These are phyloP conservation scores for Pentalonia nigronervosa DNA, from an alignment of 1,140 invertebrate species.

Conservation along the genomic window DNA sequence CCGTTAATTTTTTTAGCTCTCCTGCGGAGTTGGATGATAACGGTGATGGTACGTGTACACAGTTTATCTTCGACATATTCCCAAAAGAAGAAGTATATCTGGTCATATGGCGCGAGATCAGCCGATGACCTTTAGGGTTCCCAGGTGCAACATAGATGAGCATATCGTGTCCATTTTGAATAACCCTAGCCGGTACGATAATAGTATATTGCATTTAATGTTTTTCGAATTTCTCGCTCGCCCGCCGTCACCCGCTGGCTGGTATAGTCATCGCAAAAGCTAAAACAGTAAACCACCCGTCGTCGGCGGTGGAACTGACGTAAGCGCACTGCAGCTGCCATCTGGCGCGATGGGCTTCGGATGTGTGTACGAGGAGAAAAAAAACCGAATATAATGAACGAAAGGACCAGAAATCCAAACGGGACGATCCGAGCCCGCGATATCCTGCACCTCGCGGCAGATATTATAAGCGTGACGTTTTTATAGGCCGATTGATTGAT, in stretches of 20 bases:
- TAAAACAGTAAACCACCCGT: slow-evolving; percentile 3
- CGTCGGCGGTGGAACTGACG: background rate
- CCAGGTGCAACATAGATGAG: too few species aligned
- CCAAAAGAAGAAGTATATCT: too few species aligned
- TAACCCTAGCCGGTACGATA: too few species aligned
- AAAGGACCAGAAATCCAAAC: background rate
- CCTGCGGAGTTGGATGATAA: too few species aligned
- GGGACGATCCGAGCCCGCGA: background rate
- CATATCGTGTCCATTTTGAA: too few species aligned
- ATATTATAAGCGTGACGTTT: slow-evolving; percentile 38
- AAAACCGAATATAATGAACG: background rate
- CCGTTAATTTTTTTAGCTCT: too few species aligned
- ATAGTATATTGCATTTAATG: background rate
- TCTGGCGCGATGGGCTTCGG: background rate
- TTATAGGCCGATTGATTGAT: slow-evolving; percentile 47
- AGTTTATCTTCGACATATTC: too few species aligned
- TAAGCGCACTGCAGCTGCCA: background rate
- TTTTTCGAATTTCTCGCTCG: background rate
- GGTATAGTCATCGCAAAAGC: background rate
- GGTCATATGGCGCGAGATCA: too few species aligned
- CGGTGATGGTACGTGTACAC: too few species aligned
- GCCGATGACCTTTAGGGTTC: too few species aligned
- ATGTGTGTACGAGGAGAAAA: background rate
- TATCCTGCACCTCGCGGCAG: background rate
- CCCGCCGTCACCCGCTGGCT: background rate